Conservation (phyloP, 1,140 invertebrate genomes). For the Ceratitis capitata region DNA sequence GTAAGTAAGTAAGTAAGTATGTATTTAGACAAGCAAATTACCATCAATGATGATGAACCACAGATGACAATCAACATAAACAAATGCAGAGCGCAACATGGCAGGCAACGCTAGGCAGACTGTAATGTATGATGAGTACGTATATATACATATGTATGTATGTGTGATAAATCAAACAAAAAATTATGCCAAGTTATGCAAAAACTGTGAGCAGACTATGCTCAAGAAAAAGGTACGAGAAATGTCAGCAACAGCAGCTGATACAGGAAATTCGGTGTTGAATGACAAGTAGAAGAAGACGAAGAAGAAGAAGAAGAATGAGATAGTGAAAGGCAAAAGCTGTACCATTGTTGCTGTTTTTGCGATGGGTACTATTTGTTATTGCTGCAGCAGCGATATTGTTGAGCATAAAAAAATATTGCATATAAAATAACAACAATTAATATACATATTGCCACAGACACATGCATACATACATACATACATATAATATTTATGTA, state of each 20-base stretch:
- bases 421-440: conserved; percentile 10
- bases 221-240: neutral
- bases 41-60: neutral
- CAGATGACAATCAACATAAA: neutral
- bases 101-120: neutral
- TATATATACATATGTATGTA: neutral
- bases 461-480: neutral
- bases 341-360: neutral
- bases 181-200: neutral
- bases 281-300: too few relatives aligned
- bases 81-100: neutral
- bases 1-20: too few relatives aligned
- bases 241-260: conserved; percentile 32
- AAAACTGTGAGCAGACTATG: neutral
- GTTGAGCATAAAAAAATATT: neutral
- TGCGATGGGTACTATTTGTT: neutral
- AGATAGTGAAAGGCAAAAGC: neutral
- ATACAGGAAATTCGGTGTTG: conserved; percentile 34
- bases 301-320: neutral
- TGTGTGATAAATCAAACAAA: neutral
- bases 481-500: neutral
- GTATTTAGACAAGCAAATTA: neutral
- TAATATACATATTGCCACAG: neutral
- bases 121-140: too few relatives aligned
- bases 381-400: neutral